Evolutionary conservation across 2,797 vertebrate species (phyloP).

Genomic region (Sebastes oblongus): DNA sequence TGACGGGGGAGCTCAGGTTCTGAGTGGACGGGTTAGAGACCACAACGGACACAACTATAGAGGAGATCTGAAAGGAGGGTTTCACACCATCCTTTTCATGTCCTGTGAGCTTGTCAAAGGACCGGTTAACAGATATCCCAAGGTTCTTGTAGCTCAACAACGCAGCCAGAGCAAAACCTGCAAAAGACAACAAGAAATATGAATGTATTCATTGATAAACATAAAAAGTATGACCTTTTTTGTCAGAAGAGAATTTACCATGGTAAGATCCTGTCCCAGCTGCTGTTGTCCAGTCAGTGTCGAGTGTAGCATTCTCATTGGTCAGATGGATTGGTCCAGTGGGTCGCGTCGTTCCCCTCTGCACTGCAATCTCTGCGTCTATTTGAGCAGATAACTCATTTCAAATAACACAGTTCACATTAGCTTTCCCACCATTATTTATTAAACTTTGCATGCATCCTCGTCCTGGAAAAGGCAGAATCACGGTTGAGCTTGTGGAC

Average conservation of each 20-base stretch:
- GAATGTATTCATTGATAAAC: background rate
- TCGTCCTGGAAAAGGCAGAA: background rate
- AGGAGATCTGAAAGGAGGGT: constrained; percentile 51
- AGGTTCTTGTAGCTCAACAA: constrained; percentile 75
- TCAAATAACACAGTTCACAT: background rate
- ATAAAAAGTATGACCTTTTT: background rate
- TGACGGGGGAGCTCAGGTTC: constrained; percentile 49
- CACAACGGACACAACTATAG: constrained; percentile 70
- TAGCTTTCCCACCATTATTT: background rate
- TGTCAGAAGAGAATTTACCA: constrained; percentile 56
- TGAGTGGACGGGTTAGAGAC: constrained; percentile 76
- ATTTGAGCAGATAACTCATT: background rate
- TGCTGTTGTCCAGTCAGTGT: constrained; percentile 78
- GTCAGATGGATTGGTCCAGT: constrained; percentile 68
- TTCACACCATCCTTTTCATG: background rate
- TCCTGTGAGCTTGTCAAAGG: constrained; percentile 52
- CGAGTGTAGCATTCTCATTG: constrained; percentile 58
- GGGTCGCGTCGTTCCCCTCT: constrained; percentile 57
- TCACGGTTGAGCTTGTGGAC: background rate
- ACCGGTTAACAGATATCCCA: background rate
- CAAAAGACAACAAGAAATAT: background rate
- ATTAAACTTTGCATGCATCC: background rate
- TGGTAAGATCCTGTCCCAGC: constrained; percentile 64
- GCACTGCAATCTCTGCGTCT: constrained; percentile 72
- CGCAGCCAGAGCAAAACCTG: constrained; percentile 72